Evolutionary conservation across 2,888 invertebrate genomes (phyloP).

Genomic region (Campaea margaritaria): DNA sequence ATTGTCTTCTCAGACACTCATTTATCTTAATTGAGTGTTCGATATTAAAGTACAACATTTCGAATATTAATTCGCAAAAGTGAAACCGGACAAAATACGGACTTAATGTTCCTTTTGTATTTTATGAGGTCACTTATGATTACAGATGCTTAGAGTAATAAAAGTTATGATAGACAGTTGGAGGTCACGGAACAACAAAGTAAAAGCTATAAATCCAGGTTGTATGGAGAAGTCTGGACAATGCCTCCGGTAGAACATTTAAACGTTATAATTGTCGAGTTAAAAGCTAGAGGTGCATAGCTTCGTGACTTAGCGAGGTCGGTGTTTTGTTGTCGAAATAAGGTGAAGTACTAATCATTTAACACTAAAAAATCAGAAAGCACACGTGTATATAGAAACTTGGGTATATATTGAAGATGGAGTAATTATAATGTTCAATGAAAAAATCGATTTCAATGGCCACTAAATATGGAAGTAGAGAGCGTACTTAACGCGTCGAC

Average conservation of each 20-base stretch:
- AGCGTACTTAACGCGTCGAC: slow-evolving; percentile 18
- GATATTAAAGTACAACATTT: slow-evolving; percentile 22
- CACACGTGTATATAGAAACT: background rate
- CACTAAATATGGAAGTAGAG: slow-evolving; percentile 25
- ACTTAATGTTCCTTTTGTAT: slow-evolving; percentile 37
- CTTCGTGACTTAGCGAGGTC: slow-evolving; percentile 25
- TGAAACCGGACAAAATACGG: slow-evolving; percentile 35
- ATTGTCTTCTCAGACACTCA: slow-evolving; percentile 30
- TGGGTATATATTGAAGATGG: background rate
- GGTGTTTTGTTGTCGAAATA: slow-evolving; percentile 22
- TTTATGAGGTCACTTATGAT: slow-evolving; percentile 58
- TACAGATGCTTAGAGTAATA: slow-evolving; percentile 58
- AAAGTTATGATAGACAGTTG: slow-evolving; percentile 62
- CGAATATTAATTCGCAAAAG: slow-evolving; percentile 38
- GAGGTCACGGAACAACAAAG: slow-evolving; percentile 53
- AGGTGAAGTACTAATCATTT: slow-evolving; percentile 13
- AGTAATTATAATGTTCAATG: background rate
- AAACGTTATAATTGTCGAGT: slow-evolving; percentile 37
- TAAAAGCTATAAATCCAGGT: slow-evolving; percentile 56
- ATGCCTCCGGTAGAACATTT: slow-evolving; percentile 31
- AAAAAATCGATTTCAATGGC: slow-evolving; percentile 5
- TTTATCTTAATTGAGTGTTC: slow-evolving; percentile 33
- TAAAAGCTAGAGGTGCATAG: slow-evolving; percentile 22
- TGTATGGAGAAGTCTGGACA: slow-evolving; percentile 51
- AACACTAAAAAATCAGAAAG: slow-evolving; percentile 20